A percentile compares a stretch with the other conserved stretches of the same genome.
Conservation (phyloP, 2,113 vertebrate species). For the Varanus komodoensis region DNA sequence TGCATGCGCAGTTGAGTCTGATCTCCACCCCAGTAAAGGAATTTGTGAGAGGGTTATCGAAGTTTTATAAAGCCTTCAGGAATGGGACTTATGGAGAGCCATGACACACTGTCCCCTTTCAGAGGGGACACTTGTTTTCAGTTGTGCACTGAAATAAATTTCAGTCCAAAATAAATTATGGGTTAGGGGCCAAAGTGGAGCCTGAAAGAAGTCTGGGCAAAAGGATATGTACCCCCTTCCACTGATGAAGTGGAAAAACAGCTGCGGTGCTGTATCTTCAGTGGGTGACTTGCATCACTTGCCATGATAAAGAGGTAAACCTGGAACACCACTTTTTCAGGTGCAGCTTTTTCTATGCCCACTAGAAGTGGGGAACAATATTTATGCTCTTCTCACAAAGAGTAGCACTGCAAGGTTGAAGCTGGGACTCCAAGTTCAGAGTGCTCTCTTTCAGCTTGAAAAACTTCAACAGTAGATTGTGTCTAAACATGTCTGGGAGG, state of each 20-base stretch:
- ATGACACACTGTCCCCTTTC: background rate
- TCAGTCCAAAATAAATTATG: slow-evolving; percentile 34
- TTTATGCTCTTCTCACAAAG: no score
- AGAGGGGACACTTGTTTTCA: background rate
- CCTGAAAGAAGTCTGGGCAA: background rate
- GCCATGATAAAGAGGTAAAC: slow-evolving; percentile 20
- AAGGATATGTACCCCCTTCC: slow-evolving; percentile 21
- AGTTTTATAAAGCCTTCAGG: background rate
- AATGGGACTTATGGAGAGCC: background rate
- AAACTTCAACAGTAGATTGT: no score
- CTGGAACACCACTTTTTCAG: background rate
- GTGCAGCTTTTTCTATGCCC: no score
- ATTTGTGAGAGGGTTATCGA: background rate
- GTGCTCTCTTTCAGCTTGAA: no score
- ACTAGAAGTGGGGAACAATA: no score
- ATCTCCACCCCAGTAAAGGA: background rate
- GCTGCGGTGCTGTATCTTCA: background rate
- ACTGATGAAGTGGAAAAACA: slow-evolving; percentile 34
- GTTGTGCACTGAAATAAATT: background rate
- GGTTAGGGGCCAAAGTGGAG: background rate
- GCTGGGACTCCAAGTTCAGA: no score
- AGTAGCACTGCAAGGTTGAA: no score
- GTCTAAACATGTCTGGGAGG: no score
- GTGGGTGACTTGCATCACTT: slow-evolving; percentile 36
- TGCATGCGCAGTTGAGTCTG: background rate